A percentile compares a stretch with the other conserved stretches of the same genome.
Evolutionary conservation across 1,140 invertebrate species (phyloP).

Genomic region (Drosophila micromelanica): DNA sequence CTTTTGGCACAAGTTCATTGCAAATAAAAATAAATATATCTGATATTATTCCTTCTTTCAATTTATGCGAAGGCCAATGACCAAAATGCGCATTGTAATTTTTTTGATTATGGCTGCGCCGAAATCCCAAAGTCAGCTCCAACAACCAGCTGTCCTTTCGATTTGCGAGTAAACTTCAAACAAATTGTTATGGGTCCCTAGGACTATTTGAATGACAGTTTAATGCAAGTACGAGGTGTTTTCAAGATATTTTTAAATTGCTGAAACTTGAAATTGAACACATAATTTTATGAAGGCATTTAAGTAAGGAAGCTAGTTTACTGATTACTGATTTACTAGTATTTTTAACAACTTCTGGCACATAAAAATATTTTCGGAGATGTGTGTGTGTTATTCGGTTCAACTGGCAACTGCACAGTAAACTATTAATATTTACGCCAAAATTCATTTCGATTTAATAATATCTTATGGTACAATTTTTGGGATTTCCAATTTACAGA

Average conservation of each 20-base stretch:
- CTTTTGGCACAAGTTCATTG: slow-evolving; percentile 51
- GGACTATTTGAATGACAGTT: neutral
- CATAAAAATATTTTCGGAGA: neutral
- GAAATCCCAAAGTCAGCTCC: slow-evolving; percentile 13
- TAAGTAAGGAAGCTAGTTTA: neutral
- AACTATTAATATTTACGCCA: neutral
- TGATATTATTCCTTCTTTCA: slow-evolving; percentile 46
- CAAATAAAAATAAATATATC: slow-evolving; percentile 73
- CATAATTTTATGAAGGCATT: neutral
- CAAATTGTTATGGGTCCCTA: slow-evolving; percentile 22
- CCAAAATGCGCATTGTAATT: slow-evolving; percentile 50
- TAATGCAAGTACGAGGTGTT: neutral
- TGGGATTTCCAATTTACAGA: neutral
- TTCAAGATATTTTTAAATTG: neutral
- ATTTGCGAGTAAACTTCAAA: neutral
- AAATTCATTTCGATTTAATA: neutral
- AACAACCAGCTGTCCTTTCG: neutral
- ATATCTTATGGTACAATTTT: neutral
- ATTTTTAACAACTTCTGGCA: neutral
- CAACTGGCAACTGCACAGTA: neutral
- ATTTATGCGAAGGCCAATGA: slow-evolving; percentile 68
- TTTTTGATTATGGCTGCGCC: slow-evolving; percentile 55
- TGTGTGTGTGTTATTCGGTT: neutral
- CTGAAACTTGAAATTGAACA: neutral
- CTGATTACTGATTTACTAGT: neutral